Evolutionary conservation across 1,140 invertebrate genomes (phyloP).

Genomic region (Solenopsis fugax): DNA sequence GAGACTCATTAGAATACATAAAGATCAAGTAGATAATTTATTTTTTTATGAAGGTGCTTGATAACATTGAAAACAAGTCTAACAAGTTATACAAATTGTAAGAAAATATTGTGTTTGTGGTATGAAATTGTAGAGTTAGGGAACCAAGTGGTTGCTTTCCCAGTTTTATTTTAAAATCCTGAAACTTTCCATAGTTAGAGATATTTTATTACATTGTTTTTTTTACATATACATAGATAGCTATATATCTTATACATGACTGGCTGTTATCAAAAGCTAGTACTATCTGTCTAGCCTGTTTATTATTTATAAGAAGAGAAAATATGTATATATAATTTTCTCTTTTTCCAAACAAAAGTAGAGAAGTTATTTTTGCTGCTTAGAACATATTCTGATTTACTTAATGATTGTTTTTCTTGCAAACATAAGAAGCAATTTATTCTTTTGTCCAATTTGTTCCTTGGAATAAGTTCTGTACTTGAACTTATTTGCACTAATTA

Average conservation of each 20-base stretch:
- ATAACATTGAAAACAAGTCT: neutral
- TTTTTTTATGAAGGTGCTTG: neutral
- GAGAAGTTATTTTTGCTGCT: neutral
- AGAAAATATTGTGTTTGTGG: neutral
- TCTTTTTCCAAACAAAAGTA: neutral
- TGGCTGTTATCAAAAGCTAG: slow-evolving; percentile 2
- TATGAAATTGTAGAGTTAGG: neutral
- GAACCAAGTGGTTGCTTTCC: neutral
- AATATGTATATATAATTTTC: neutral
- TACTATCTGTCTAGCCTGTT: neutral
- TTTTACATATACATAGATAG: neutral
- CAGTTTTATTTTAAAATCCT: neutral
- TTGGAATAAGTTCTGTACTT: too few species aligned
- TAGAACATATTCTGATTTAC: neutral
- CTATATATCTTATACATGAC: slow-evolving; percentile 4
- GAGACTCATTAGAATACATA: neutral
- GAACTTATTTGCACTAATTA: too few species aligned
- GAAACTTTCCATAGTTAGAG: neutral
- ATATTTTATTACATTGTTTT: neutral
- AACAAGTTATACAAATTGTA: neutral
- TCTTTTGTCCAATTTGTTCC: too few species aligned
- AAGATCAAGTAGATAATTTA: neutral
- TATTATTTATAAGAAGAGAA: slow-evolving; percentile 23
- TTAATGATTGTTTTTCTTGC: neutral
- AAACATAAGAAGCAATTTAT: neutral